phyloP scores from a whole-genome alignment of 2,797 vertebrate genomes.

The Megaceryle alcyon region DNA sequence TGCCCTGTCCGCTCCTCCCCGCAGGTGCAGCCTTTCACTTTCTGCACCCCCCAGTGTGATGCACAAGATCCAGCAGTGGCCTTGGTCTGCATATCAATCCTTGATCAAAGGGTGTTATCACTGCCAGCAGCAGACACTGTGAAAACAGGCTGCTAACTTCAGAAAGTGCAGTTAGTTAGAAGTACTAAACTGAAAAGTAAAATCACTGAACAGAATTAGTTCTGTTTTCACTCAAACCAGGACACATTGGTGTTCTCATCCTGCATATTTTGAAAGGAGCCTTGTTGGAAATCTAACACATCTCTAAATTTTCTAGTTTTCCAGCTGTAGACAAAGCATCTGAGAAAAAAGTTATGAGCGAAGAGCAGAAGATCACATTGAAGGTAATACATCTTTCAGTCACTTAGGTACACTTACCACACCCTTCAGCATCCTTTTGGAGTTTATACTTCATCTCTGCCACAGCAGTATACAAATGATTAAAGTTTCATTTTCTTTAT shows the following conservation, averaged over 20 bases:
- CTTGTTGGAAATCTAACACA: neutral
- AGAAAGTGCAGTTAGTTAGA: too few relatives aligned
- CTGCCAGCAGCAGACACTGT: too few relatives aligned
- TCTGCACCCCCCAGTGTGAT: too few relatives aligned
- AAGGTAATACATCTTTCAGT: slow-evolving; percentile 65
- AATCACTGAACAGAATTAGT: too few relatives aligned
- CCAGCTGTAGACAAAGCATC: neutral
- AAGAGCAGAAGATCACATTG: slow-evolving; percentile 7
- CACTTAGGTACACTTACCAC: neutral
- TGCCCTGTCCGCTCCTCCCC: too few relatives aligned
- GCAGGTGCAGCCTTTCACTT: too few relatives aligned
- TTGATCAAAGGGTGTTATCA: too few relatives aligned
- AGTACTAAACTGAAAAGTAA: too few relatives aligned
- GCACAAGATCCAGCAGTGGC: too few relatives aligned
- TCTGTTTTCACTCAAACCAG: too few relatives aligned
- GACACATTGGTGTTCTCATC: neutral
- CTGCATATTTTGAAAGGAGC: neutral
- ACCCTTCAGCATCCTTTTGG: neutral
- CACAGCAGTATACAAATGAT: neutral
- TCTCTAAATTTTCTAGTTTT: slow-evolving; percentile 73
- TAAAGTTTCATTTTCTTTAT: neutral
- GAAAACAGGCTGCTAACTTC: too few relatives aligned
- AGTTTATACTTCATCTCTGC: neutral
- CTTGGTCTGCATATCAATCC: too few relatives aligned
- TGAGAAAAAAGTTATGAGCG: neutral